These are phyloP conservation scores for Podargus strigoides DNA, from an alignment of 2,797 vertebrate genomes.

Conservation along the genomic window DNA sequence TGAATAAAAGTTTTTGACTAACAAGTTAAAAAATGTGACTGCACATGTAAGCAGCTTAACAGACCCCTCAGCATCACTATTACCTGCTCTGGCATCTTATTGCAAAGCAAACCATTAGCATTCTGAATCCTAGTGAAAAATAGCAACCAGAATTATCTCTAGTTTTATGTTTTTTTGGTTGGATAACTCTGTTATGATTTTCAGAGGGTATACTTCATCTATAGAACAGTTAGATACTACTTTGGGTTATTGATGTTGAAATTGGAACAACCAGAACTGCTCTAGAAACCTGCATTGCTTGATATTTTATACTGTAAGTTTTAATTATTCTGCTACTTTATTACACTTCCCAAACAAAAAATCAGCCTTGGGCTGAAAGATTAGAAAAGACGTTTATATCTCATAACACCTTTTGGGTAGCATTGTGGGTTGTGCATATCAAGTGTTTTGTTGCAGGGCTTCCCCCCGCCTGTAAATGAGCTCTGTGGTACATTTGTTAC, in stretches of 20 bases:
- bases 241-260: neutral
- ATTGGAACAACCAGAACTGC: constrained; percentile 40
- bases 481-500: neutral
- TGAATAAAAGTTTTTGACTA: neutral
- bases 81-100: neutral
- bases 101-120: neutral
- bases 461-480: neutral
- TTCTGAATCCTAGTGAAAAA: neutral
- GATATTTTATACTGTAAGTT: constrained; percentile 32
- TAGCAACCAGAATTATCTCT: neutral
- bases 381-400: constrained; percentile 9
- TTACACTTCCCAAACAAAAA: neutral
- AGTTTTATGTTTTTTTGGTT: neutral
- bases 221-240: constrained; percentile 18
- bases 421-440: neutral
- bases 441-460: neutral
- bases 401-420: neutral
- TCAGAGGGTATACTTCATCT: constrained; percentile 20
- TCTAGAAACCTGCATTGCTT: constrained; percentile 12
- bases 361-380: constrained; percentile 15
- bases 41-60: neutral
- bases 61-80: neutral
- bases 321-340: constrained; percentile 48
- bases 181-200: constrained; percentile 25
- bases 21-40: neutral